Base-by-base conservation (phyloP, 2,113 vertebrate species). In the Actinemys pallida region DNA sequence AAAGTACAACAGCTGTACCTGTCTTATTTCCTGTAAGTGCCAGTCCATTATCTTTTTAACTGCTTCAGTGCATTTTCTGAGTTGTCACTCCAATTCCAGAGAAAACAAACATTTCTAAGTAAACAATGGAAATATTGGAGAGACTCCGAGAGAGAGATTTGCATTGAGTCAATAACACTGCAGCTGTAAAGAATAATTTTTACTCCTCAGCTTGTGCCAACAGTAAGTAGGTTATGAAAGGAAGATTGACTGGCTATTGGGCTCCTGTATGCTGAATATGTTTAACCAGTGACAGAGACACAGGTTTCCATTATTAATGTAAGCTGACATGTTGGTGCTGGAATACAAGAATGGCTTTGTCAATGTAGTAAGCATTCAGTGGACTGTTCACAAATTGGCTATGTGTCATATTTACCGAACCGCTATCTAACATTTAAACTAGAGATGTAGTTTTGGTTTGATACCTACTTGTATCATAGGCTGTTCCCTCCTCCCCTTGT, bases 291-390 rank as follows among this genome's bases (percentile, higher is more conserved):
- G 83, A 72, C 78, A 81, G 69, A 65, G 47, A 19, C 69, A 56
- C 1, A 0, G 1, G 1, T 56, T 90, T 3, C 24, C 53, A n/a
- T 57, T 1, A 0, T 0, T 0, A 10, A 22, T 2, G 50, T 31
- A 35, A 79, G 75, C 54, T 72, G 39, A 94, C 76, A 50, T 78
- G 27, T 29, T 52, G 4, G 39, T 25, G 25, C 65, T 69, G 35
- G n/a, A 69, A 39, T n/a, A 39, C 65, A n/a, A 39, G 39, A 69
- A 69, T 25, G 59, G 31, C 49, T n/a, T 12, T 57, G 10, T n/a
- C 20, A 19, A 5, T 57, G 12, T 10, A 16, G 14, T 57, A 80
- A 3, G 19, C 2, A 1, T 59, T n/a, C 0, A 0, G 16, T n/a
- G 42, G 17, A 69, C 65, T 69, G 65, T 39, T 72, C 31, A 10